These are phyloP conservation scores for Cynocephalus volans DNA, from an alignment of 2,113 vertebrate species.

Conservation along the genomic window DNA sequence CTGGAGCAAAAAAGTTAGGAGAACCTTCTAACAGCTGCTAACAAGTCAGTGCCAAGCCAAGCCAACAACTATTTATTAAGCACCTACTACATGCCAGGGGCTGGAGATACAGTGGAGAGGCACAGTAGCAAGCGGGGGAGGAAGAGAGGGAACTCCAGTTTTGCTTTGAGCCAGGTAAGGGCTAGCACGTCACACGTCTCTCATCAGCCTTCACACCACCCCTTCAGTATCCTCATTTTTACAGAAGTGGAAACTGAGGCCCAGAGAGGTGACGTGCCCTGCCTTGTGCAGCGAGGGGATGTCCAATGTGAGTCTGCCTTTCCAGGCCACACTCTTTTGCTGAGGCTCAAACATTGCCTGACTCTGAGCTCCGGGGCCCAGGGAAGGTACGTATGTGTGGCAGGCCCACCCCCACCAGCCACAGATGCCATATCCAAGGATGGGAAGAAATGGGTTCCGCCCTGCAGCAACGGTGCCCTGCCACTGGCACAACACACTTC, in stretches of 20 bases:
- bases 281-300: accelerated
- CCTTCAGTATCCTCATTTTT: neutral
- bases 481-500: accelerated
- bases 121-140: too few relatives aligned
- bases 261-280: neutral
- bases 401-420: neutral
- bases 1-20: neutral
- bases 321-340: neutral
- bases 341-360: neutral
- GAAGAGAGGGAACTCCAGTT: accelerated
- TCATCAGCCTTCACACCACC: accelerated
- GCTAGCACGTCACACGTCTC: neutral
- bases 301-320: accelerated
- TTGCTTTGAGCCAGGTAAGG: neutral
- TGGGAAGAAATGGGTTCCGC: neutral
- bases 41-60: neutral
- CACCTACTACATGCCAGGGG: neutral
- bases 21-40: neutral
- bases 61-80: neutral
- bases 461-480: neutral
- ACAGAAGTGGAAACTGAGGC: neutral
- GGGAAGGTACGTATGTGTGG: too few relatives aligned
- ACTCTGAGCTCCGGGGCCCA: neutral
- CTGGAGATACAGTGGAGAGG: neutral
- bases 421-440: neutral